Conservation (phyloP, 2,888 invertebrate genomes). For the Stegophylla sp. region DNA sequence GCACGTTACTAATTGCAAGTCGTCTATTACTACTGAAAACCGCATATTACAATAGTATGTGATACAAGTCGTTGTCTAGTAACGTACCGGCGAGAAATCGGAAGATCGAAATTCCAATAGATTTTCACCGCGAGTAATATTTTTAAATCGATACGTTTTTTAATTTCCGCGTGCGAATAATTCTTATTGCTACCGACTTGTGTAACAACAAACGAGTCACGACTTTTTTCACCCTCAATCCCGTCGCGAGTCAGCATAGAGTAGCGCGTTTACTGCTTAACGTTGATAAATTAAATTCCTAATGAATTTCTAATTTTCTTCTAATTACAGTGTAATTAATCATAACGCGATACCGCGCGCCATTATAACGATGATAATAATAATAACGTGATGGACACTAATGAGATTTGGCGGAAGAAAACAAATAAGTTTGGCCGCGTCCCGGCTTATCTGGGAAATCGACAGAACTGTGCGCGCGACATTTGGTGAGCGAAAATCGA, state of each 20-base stretch:
- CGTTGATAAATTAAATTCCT: not conserved
- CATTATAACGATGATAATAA: too few species aligned
- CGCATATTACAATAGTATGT: too few species aligned
- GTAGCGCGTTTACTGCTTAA: not conserved
- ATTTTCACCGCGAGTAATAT: too few species aligned
- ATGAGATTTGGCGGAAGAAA: constrained; percentile 2
- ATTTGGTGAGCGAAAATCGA: not conserved
- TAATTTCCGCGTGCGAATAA: too few species aligned
- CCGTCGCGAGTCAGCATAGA: not conserved
- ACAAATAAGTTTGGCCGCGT: constrained; percentile 5
- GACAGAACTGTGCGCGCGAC: not conserved
- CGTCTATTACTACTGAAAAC: not conserved
- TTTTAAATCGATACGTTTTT: too few species aligned
- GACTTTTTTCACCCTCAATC: not conserved
- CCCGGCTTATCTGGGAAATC: constrained; percentile 13
- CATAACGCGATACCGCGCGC: not conserved
- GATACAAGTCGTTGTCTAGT: too few species aligned
- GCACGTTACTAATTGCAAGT: too few species aligned
- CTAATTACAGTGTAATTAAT: constrained; percentile 19
- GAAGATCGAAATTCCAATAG: too few species aligned
- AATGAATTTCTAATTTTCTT: constrained; percentile 24
- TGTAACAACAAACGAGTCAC: too few species aligned
- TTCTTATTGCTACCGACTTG: too few species aligned
- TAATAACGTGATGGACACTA: constrained; percentile 8
- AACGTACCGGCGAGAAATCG: too few species aligned